phyloP scores from a whole-genome alignment of 2,797 vertebrate genomes.

The Squalus acanthias region DNA sequence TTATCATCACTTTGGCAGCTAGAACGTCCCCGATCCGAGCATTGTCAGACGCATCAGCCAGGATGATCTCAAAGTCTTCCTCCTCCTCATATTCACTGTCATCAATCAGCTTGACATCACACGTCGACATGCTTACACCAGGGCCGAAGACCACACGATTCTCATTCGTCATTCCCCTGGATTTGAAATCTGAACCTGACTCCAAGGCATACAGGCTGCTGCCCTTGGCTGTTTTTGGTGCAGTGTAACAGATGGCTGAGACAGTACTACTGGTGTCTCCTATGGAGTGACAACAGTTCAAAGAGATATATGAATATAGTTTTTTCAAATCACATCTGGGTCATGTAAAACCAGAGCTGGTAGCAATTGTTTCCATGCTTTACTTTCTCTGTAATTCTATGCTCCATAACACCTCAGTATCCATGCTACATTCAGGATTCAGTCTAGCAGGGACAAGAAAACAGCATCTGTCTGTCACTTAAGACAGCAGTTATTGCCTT shows the following conservation, averaged over 20 bases:
- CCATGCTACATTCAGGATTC: not conserved
- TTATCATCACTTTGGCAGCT: constrained; percentile 72
- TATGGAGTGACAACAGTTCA: constrained; percentile 42
- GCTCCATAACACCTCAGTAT: not conserved
- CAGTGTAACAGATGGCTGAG: constrained; percentile 83
- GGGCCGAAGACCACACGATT: constrained; percentile 77
- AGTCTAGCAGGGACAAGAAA: not conserved
- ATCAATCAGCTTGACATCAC: constrained; percentile 80
- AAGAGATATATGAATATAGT: not conserved
- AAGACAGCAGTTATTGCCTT: not conserved
- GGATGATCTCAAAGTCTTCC: constrained; percentile 83
- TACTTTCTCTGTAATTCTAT: not conserved
- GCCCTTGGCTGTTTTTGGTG: constrained; percentile 77
- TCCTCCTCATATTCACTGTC: constrained; percentile 96
- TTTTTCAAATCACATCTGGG: not conserved
- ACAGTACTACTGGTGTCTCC: constrained; percentile 82
- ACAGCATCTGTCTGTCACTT: not conserved
- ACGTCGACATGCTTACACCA: constrained; percentile 73
- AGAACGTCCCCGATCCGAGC: constrained; percentile 69
- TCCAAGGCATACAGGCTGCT: constrained; percentile 78
- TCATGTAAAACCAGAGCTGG: not conserved
- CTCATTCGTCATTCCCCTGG: constrained; percentile 67
- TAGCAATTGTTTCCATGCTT: not conserved
- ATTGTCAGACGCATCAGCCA: constrained; percentile 75
- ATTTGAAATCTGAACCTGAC: constrained; percentile 89